Percentiles rank a stretch among this genome's conserved stretches.
These are phyloP conservation scores for Blastomussa wellsi DNA, from an alignment of 92 coral and sea anemone species.

Conservation along the genomic window DNA sequence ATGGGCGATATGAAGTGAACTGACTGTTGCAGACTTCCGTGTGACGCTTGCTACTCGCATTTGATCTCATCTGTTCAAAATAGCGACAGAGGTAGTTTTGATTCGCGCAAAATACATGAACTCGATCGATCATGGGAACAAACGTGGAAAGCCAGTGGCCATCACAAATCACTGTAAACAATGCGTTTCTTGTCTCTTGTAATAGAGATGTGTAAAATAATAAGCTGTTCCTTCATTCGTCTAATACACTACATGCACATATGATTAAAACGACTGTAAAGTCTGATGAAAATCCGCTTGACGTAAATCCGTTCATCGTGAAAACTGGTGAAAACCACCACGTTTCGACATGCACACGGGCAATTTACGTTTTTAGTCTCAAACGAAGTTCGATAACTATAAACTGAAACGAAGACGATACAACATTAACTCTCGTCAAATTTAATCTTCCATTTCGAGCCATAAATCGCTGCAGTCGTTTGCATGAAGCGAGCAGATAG, in stretches of 20 bases:
- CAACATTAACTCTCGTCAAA: background rate
- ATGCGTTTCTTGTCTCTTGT: background rate
- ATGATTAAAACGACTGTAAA: background rate
- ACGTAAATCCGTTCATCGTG: background rate
- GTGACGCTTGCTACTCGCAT: background rate
- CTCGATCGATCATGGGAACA: background rate
- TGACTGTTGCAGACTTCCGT: background rate
- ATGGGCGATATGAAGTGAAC: background rate
- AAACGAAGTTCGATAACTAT: background rate
- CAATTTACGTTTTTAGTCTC: background rate
- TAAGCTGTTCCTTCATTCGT: background rate
- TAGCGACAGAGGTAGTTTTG: background rate
- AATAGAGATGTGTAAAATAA: background rate
- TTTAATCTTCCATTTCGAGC: background rate
- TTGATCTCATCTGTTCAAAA: background rate
- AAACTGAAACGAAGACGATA: background rate
- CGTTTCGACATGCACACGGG: background rate
- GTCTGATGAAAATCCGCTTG: background rate
- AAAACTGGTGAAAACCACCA: background rate
- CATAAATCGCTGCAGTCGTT: background rate
- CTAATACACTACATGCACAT: background rate
- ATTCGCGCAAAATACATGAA: background rate
- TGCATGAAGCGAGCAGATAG: background rate
- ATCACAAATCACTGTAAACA: background rate
- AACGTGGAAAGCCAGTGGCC: background rate